Evolutionary conservation across 37 sponge, comb jelly and placozoan genomes (phyloP).

Genomic region (Chondrilla cf. caribensis): DNA sequence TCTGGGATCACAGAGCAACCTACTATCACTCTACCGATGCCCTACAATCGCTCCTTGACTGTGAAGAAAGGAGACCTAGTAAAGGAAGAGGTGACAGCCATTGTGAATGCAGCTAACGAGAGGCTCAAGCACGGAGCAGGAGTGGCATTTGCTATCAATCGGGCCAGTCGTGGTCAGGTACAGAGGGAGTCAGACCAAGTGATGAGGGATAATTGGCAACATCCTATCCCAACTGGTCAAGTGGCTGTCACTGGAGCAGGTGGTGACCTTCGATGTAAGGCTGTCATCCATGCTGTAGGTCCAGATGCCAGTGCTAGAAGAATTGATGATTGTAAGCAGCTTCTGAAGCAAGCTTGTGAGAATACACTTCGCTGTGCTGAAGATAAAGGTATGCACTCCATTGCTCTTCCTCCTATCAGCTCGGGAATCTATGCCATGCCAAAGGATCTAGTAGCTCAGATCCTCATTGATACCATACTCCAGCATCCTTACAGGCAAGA

Average conservation of each 20-base stretch:
- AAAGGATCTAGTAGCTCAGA: constrained; percentile 16
- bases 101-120: constrained; percentile 76
- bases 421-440: constrained; percentile 66
- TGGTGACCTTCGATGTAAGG: constrained; percentile 47
- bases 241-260: constrained; percentile 49
- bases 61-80: constrained; percentile 58
- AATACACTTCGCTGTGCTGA: constrained; percentile 31
- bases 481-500: constrained; percentile 17
- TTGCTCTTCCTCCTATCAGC: constrained; percentile 71
- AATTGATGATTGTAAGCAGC: constrained; percentile 12
- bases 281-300: constrained; percentile 71
- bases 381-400: constrained; percentile 26
- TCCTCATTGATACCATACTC: constrained; percentile 38
- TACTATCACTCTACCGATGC: too few species aligned
- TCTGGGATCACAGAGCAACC: too few species aligned
- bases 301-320: constrained; percentile 5
- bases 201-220: not conserved
- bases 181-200: constrained; percentile 28
- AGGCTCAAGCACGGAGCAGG: constrained; percentile 57
- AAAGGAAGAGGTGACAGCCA: constrained; percentile 46
- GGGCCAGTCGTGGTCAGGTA: constrained; percentile 43
- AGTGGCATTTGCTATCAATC: constrained; percentile 60
- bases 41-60: constrained; percentile 33
- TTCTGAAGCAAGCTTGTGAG: constrained; percentile 27
- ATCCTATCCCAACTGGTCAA: constrained; percentile 41